A percentile compares a stretch with the other conserved stretches of the same genome.
Evolutionary conservation across 2,888 invertebrate species (phyloP).

Genomic region (Polietes domitor): DNA sequence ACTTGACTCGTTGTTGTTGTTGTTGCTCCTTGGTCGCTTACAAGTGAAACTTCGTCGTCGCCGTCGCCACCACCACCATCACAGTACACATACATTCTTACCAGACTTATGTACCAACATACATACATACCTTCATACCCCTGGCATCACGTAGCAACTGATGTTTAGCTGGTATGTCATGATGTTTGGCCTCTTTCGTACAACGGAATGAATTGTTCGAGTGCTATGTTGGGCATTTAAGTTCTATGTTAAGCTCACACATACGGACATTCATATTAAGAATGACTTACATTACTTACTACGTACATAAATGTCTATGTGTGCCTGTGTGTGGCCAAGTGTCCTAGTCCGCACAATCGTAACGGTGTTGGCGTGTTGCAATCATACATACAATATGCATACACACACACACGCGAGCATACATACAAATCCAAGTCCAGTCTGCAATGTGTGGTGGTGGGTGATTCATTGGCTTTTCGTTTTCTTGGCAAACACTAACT

Average conservation of each 20-base stretch:
- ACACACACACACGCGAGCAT: too few species aligned
- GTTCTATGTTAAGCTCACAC: not conserved
- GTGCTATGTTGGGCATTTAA: constrained; percentile 12
- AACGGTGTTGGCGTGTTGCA: constrained; percentile 27
- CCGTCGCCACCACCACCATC: not conserved
- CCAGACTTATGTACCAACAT: not conserved
- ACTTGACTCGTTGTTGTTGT: constrained; percentile 38
- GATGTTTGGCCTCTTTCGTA: constrained; percentile 10
- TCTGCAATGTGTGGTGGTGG: not conserved
- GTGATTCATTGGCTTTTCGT: constrained; percentile 31
- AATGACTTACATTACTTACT: too few species aligned
- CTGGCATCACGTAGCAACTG: not conserved
- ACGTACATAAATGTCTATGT: not conserved
- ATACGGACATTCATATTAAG: not conserved
- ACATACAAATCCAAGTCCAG: not conserved
- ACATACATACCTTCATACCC: not conserved
- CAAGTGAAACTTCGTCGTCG: constrained; percentile 3
- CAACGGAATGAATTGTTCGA: constrained; percentile 6
- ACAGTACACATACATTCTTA: not conserved
- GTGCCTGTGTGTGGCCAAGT: not conserved
- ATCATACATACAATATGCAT: too few species aligned
- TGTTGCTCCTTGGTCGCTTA: not conserved
- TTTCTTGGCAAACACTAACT: constrained; percentile 7
- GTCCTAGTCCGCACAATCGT: constrained; percentile 1
- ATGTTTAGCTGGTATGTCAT: not conserved